phyloP scores from a whole-genome alignment of 2,888 invertebrate genomes.

The Ptilodon capucinus region DNA sequence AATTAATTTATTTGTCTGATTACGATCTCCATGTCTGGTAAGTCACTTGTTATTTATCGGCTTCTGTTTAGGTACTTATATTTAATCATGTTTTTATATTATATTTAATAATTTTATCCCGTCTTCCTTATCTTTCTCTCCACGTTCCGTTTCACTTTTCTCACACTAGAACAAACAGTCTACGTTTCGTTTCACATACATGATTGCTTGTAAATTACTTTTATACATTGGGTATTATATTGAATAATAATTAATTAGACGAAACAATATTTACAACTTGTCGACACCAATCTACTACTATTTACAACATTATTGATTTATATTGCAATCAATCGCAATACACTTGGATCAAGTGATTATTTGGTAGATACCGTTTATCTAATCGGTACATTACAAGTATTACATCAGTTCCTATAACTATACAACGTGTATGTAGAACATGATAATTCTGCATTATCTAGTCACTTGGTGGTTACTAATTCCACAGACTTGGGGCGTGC shows the following conservation, averaged over 20 bases:
- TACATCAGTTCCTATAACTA: conserved; percentile 17
- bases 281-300: neutral
- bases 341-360: conserved; percentile 24
- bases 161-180: too few relatives aligned
- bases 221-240: too few relatives aligned
- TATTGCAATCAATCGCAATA: conserved; percentile 26
- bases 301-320: conserved; percentile 11
- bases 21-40: neutral
- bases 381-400: conserved; percentile 18
- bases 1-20: neutral
- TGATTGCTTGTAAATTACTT: too few relatives aligned
- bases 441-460: conserved; percentile 18
- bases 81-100: neutral
- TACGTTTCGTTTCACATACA: too few relatives aligned
- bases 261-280: neutral
- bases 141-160: too few relatives aligned
- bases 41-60: neutral
- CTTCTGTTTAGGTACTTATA: neutral
- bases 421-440: conserved; percentile 13
- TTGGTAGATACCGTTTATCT: conserved; percentile 17
- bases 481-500: neutral
- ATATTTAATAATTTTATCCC: too few relatives aligned
- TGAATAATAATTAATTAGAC: too few relatives aligned
- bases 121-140: too few relatives aligned
- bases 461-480: neutral